These are phyloP conservation scores for Contarinia nasturtii DNA, from an alignment of 1,140 invertebrate species.

Conservation along the genomic window DNA sequence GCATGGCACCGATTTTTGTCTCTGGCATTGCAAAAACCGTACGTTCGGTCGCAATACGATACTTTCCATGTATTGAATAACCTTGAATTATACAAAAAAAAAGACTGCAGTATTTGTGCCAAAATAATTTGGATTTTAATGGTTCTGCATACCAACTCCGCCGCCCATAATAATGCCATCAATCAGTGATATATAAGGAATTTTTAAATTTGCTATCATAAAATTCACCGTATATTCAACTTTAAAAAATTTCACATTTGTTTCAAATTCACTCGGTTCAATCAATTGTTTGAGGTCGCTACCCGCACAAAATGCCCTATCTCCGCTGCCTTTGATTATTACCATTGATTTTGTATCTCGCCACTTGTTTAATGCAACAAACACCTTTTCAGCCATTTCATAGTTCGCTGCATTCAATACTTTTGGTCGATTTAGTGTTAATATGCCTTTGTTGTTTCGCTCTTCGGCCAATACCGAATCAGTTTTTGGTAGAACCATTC, in stretches of 20 bases:
- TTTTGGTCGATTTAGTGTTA: conserved; percentile 89
- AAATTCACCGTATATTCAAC: conserved; percentile 83
- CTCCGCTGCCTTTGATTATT: conserved; percentile 80
- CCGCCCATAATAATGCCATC: conserved; percentile 99
- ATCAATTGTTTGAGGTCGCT: conserved; percentile 80
- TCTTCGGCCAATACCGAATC: neutral
- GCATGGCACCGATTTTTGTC: conserved; percentile 85
- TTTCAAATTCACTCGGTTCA: conserved; percentile 61
- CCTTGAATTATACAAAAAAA: too few relatives aligned
- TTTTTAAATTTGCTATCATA: conserved; percentile 73
- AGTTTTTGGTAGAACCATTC: too few relatives aligned
- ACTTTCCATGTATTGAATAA: conserved; percentile 84
- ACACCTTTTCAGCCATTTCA: conserved; percentile 48
- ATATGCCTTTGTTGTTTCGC: conserved; percentile 43
- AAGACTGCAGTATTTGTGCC: too few relatives aligned
- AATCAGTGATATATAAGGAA: conserved; percentile 86
- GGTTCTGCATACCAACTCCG: too few relatives aligned
- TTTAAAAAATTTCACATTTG: conserved; percentile 9
- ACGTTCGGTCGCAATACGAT: conserved; percentile 88
- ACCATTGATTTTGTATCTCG: conserved; percentile 64
- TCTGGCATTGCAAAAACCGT: conserved; percentile 99
- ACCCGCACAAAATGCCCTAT: conserved; percentile 96
- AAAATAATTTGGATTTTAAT: too few relatives aligned
- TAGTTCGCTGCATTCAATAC: conserved; percentile 83
- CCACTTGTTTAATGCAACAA: conserved; percentile 65